Evolutionary conservation across 2,113 vertebrate genomes (phyloP).

Genomic region (Phyllostomus discolor): DNA sequence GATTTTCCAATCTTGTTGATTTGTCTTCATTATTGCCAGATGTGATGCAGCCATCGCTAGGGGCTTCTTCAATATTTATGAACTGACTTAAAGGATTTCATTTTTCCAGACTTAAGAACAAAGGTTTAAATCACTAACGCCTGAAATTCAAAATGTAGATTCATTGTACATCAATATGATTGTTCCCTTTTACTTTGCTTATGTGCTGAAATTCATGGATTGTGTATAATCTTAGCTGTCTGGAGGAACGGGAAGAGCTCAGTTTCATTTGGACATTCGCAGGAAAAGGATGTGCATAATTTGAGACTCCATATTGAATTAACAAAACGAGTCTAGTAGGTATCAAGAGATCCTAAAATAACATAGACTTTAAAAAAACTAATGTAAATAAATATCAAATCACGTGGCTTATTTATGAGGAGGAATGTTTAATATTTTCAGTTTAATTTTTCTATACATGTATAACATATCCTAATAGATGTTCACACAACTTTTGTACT

Average conservation of each 20-base stretch:
- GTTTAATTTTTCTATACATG: not conserved
- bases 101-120: conserved; percentile 62
- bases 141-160: conserved; percentile 62
- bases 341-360: not conserved
- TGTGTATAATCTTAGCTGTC: not conserved
- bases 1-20: conserved; percentile 85
- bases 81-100: conserved; percentile 67
- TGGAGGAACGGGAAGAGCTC: not conserved
- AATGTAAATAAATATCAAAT: not conserved
- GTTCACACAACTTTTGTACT: not conserved
- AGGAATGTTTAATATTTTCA: not conserved
- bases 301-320: not conserved
- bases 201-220: not conserved
- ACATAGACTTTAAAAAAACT: not conserved
- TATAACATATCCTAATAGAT: not conserved
- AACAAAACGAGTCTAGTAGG: not conserved
- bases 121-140: conserved; percentile 59
- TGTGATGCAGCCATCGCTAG: conserved; percentile 83
- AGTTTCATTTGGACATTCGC: not conserved
- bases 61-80: conserved; percentile 67
- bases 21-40: conserved; percentile 88
- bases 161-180: not conserved
- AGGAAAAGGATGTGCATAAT: not conserved
- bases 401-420: not conserved
- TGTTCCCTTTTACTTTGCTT: not conserved